Evolutionary conservation across 2,113 vertebrate genomes (phyloP), one percentile per base, ranked within the genome.

Genomic region (Numenius arquata): DNA sequence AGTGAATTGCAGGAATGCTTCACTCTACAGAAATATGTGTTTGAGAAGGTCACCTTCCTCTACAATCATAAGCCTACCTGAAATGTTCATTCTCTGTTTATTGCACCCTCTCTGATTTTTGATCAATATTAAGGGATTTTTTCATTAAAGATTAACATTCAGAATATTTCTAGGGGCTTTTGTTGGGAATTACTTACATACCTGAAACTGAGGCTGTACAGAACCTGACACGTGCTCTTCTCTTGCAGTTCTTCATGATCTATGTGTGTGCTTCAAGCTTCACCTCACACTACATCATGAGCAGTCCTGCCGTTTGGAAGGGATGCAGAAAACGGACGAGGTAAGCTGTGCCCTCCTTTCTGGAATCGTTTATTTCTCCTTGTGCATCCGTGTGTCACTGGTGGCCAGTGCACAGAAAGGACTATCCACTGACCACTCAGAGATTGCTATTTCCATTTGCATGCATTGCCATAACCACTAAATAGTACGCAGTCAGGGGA

Each of bases 191-290:
- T 87, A 11, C 23, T 48, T 3, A 10, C 22, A 25, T 30, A 27
- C 6, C 11, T 90, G 50, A 62, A 74, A n/a, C 12, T 15, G 34
- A 85, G 26, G 12, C 13, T 71, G 15, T 43, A 34, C 20, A n/a
- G 6, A 21, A 45, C 29, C 38, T n/a, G 23, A 10, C 4, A 4
- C 34, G 45, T 73, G 50, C 55, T 65, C 27, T 0, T 1, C 1
- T 86, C 45, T 34, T 85, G 25, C 20, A 68, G 15, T 9, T 52
- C 13, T 61, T 53, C 9, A 6, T 1, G 4, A n/a, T 36, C 41
- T 0, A 0, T 15, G 6, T 12, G 20, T n/a, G 4, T 9, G 6
- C 5, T 36, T 85, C 5, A 6, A 65, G 9, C 12, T 43, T 15
- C 13, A 50, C 22, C 32, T 62, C n/a, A 18, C 3, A 3, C 6